Base-by-base conservation (phyloP, 2,888 invertebrate genomes). In the Chouioia cunea region DNA sequence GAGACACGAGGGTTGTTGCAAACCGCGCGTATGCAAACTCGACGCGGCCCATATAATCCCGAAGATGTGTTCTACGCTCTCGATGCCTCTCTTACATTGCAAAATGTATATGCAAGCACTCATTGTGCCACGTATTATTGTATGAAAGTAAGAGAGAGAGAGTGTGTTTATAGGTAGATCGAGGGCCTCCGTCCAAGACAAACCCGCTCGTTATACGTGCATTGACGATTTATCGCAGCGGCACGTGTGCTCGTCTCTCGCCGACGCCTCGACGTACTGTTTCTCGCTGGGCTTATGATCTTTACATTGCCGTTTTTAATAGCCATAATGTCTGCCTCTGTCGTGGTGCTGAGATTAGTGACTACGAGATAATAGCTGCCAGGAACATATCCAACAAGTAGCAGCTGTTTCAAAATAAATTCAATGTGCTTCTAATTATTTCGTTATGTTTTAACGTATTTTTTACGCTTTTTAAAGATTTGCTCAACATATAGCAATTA, bases 31-130 rank as follows among this genome's bases (percentile, higher is more conserved):
- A 27, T 84, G 78, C 67, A 67, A 12, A 44, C 36, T 2, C 79
- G 85, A 79, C 80, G 81, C 85, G 85, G 78, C 83, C 81, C 85
- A 85, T 85, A 82, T 85, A 84, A 83, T 83, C 79, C 73, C 82
- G 78, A 79, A 79, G 83, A 84, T 82, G 84, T 27, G 27, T 82
- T 76, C 82, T 79, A 79, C 80, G 78, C 80, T 27, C 27, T 27
- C 27, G 3, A 3, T 27, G 4, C 6, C 27, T 27, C 27, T 27
- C 27, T 27, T 6, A 27, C 27, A 27, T 6, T 27, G 27, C 3
- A 27, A 27, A 4, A 27, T 27, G 6, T 6, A 27, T 27, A 27
- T 27, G 27, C 27, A 27, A 27, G 44, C 65, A 27, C 15, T 56
- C 65, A 70, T 70, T 65, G 60, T 70, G 57, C 46, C 14, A 16